phyloP scores from a whole-genome alignment of 2,113 vertebrate species.

The Panurus biarmicus region DNA sequence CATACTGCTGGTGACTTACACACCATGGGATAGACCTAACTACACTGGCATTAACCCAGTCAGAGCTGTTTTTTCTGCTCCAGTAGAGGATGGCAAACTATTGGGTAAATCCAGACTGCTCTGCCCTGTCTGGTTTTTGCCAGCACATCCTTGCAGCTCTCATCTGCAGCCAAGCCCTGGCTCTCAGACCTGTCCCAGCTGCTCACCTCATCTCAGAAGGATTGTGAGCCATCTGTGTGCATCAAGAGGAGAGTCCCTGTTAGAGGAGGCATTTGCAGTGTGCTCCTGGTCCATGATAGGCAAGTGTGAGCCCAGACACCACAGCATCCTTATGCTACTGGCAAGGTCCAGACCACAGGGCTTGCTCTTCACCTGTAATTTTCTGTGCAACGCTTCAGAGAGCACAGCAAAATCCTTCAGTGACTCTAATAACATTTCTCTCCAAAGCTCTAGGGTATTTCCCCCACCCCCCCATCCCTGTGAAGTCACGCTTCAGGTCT shows the following conservation, averaged over 20 bases:
- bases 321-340: not conserved
- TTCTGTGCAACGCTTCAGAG: slow-evolving; percentile 15
- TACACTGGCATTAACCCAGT: not conserved
- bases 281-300: not conserved
- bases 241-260: not conserved
- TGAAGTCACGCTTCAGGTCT: slow-evolving; percentile 22
- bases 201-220: not conserved
- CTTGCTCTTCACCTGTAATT: not conserved
- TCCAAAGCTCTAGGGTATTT: not conserved
- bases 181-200: not conserved
- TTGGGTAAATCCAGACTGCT: not conserved
- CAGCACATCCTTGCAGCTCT: not conserved
- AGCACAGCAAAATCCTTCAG: slow-evolving; percentile 28
- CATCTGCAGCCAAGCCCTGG: not conserved
- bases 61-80: not conserved
- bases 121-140: not conserved
- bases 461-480: not conserved
- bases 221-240: not conserved
- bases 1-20: fast-evolving
- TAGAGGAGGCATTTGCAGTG: not conserved
- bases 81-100: not conserved
- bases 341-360: not conserved
- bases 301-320: not conserved
- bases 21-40: not conserved
- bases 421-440: slow-evolving; percentile 21